Base-by-base conservation (phyloP, 1,140 invertebrate genomes). In the Microplitis mediator region DNA sequence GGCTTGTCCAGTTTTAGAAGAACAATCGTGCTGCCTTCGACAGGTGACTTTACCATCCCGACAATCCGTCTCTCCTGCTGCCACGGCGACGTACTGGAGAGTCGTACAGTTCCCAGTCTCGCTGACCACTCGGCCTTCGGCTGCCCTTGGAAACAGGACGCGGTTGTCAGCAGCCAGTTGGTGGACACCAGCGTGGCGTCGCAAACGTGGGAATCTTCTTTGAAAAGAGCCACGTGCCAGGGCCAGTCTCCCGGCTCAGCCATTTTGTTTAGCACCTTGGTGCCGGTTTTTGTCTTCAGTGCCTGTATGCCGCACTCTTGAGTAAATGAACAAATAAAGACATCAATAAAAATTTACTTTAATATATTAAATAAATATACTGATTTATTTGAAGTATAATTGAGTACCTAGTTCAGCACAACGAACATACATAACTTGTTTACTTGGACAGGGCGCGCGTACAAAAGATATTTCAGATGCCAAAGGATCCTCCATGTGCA, bases 61-160 rank as follows among this genome's bases (percentile, higher is more conserved):
- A 95, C 89, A 14, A 97, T 93, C 67, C 94, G 89, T 32, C 94
- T 86, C 76, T 96, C 93, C 81, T 96, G 95, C 74, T 95, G 94
- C 95, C 95, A 96, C 0, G 95, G 95, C 3, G 94, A 91, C 2
- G 90, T 91, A 66, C 92, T 92, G 13, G 92, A 90, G 45, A 96
- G 87, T 31, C 95, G 89, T 0, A 95, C 90, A 31, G 90, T 91
- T 3, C 95, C 95, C 75, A 95, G 88, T 79, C 92, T 88, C 0
- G 93, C 94, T 14, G 91, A 91, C 94, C 94, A 95, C 83, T 94
- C 93, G 1, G 93, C 93, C 82, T 94, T 94, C 9, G 93, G 92
- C 88, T 95, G 94, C 89, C 90, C 92, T 86, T 95, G 93, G 80
- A 97, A 97, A 82, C 95, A 97, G 1, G 94, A 94, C n/a, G 93